These are phyloP conservation scores for Samia ricini DNA, from an alignment of 1,140 invertebrate genomes.

Conservation along the genomic window DNA sequence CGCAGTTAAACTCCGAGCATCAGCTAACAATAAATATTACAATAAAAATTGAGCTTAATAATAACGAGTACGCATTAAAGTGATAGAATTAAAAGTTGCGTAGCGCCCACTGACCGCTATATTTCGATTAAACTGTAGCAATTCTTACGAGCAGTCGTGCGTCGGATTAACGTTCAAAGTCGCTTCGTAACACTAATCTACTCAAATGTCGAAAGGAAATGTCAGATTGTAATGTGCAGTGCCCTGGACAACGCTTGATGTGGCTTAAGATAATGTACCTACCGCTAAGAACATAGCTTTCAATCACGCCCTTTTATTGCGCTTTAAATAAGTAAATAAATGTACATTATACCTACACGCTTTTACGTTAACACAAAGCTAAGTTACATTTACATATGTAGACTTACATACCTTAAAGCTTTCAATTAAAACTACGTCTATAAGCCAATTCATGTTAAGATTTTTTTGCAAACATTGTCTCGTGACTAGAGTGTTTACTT, in stretches of 20 bases:
- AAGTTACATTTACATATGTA: background rate
- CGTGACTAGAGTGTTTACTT: too few species aligned
- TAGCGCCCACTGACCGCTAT: constrained; percentile 47
- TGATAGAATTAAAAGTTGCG: constrained; percentile 6
- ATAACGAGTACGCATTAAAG: background rate
- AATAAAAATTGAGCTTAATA: background rate
- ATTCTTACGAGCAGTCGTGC: constrained; percentile 66
- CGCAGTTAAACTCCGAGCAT: too few species aligned
- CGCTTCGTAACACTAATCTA: constrained; percentile 72
- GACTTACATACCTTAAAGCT: too few species aligned
- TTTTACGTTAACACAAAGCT: background rate
- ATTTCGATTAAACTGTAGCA: constrained; percentile 67
- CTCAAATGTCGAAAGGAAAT: constrained; percentile 76
- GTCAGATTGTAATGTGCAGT: constrained; percentile 74
- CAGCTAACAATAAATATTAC: background rate
- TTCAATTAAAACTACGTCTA: too few species aligned
- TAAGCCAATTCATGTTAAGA: too few species aligned
- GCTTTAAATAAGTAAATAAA: background rate
- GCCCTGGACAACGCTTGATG: constrained; percentile 55
- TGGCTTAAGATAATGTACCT: constrained; percentile 51
- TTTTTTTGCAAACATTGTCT: too few species aligned
- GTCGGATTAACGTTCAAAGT: constrained; percentile 72
- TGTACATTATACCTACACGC: too few species aligned
- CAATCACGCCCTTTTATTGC: constrained; percentile 23
- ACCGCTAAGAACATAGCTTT: constrained; percentile 39